A percentile compares a stretch with the other conserved stretches of the same genome.
Evolutionary conservation across 2,797 vertebrate species (phyloP).

Genomic region (Calcarius lapponicus): DNA sequence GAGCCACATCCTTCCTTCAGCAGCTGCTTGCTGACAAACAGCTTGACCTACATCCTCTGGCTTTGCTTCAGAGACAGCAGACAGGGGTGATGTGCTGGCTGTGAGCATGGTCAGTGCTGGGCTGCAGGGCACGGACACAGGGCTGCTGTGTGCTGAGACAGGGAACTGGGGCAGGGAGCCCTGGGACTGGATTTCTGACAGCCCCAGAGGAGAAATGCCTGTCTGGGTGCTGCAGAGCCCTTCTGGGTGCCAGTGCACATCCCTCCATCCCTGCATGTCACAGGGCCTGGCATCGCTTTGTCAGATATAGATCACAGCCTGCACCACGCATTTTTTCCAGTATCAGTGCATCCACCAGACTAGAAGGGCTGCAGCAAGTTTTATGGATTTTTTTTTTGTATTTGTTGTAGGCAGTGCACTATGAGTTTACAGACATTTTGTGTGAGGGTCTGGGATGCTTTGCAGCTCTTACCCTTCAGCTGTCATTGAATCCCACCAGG

Average conservation of each 20-base stretch:
- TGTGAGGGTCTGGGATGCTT: background rate
- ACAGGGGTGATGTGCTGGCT: background rate
- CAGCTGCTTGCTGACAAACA: background rate
- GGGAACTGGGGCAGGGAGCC: background rate
- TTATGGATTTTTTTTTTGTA: background rate
- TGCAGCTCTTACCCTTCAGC: background rate
- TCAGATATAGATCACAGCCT: background rate
- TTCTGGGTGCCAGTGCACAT: background rate
- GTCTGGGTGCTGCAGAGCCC: background rate
- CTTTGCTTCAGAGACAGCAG: background rate
- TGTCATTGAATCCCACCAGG: background rate
- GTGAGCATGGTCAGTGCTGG: rapidly evolving
- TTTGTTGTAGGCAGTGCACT: background rate
- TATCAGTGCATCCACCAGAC: background rate
- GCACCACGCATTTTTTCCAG: rapidly evolving
- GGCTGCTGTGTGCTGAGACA: background rate
- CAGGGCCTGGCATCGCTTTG: background rate
- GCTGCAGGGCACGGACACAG: background rate
- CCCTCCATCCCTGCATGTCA: rapidly evolving
- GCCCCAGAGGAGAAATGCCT: background rate
- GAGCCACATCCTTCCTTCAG: background rate
- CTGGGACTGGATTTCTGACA: background rate
- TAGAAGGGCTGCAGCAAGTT: background rate
- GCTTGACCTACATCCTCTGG: background rate
- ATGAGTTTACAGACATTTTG: background rate